These are phyloP conservation scores for Amphibalanus amphitrite DNA, from an alignment of 1,140 invertebrate genomes.

Conservation along the genomic window DNA sequence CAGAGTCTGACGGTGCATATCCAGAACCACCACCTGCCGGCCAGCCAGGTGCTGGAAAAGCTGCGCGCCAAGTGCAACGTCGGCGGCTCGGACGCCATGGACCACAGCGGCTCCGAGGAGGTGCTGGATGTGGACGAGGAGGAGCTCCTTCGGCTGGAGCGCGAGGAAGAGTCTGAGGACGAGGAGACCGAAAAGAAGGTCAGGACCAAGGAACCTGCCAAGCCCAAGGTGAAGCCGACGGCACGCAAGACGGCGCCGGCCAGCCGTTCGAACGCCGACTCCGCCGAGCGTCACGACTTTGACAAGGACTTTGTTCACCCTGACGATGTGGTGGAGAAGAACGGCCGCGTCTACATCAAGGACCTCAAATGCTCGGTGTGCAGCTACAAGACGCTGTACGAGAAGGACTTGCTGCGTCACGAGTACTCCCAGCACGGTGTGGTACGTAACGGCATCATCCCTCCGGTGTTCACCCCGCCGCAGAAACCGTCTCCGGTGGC, in stretches of 20 bases:
- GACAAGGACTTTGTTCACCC: slow-evolving; percentile 31
- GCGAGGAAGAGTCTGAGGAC: slow-evolving; percentile 25
- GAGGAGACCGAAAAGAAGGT: slow-evolving; percentile 17
- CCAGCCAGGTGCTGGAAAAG: slow-evolving; percentile 37
- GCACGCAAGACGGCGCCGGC: slow-evolving; percentile 21
- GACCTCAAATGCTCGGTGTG: slow-evolving; percentile 32
- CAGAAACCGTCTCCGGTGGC: neutral
- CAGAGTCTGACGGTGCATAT: slow-evolving; percentile 82
- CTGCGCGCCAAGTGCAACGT: slow-evolving; percentile 21
- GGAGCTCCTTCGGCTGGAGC: slow-evolving; percentile 26
- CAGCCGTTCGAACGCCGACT: slow-evolving; percentile 13
- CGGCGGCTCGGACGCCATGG: slow-evolving; percentile 10
- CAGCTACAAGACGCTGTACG: slow-evolving; percentile 34
- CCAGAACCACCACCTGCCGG: slow-evolving; percentile 49
- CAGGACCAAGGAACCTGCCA: slow-evolving; percentile 17
- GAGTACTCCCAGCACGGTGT: slow-evolving; percentile 32
- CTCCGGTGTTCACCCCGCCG: slow-evolving; percentile 23
- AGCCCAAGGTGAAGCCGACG: slow-evolving; percentile 20
- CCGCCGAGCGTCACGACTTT: slow-evolving; percentile 22
- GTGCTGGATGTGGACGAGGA: slow-evolving; percentile 26
- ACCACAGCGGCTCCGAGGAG: slow-evolving; percentile 18
- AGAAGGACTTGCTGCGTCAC: slow-evolving; percentile 35
- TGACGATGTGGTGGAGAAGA: slow-evolving; percentile 31
- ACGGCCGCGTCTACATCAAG: slow-evolving; percentile 29
- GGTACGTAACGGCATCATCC: slow-evolving; percentile 18